A percentile compares a stretch with the other conserved stretches of the same genome.
phyloP scores from a whole-genome alignment of 2,113 vertebrate species.

The Sebastes fasciatus region DNA sequence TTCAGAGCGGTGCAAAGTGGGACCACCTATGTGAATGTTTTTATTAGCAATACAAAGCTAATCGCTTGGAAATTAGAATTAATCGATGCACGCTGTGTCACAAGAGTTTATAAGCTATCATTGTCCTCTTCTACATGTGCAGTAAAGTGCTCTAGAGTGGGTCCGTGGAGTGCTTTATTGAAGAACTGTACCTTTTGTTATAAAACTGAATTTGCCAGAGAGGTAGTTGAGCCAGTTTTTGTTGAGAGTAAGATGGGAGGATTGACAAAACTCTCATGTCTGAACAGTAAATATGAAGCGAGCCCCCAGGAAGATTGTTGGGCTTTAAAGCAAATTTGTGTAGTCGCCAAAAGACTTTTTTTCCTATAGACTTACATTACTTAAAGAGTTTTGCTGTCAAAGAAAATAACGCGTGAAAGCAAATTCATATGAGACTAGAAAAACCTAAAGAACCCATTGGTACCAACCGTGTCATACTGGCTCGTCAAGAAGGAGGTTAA shows the following conservation, averaged over 20 bases:
- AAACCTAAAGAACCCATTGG: no score
- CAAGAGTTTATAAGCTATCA: slow-evolving; percentile 29
- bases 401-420: no score
- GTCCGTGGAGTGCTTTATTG: not conserved
- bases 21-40: slow-evolving; percentile 74
- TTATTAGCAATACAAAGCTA: slow-evolving; percentile 74
- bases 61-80: slow-evolving; percentile 72
- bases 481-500: no score
- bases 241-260: not conserved
- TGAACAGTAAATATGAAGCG: not conserved
- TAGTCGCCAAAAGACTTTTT: no score
- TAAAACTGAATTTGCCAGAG: slow-evolving; percentile 4
- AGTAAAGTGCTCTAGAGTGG: slow-evolving; percentile 33
- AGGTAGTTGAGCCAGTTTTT: not conserved
- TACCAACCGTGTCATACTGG: no score
- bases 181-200: slow-evolving; percentile 23
- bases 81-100: slow-evolving; percentile 65
- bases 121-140: slow-evolving; percentile 44
- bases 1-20: slow-evolving; percentile 58
- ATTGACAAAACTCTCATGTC: not conserved
- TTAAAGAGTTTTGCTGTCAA: no score
- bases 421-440: no score
- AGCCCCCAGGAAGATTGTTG: no score
- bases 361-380: no score
- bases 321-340: no score